Conservation (phyloP, 2,113 vertebrate species). For the Ceuthmochares aereus region DNA sequence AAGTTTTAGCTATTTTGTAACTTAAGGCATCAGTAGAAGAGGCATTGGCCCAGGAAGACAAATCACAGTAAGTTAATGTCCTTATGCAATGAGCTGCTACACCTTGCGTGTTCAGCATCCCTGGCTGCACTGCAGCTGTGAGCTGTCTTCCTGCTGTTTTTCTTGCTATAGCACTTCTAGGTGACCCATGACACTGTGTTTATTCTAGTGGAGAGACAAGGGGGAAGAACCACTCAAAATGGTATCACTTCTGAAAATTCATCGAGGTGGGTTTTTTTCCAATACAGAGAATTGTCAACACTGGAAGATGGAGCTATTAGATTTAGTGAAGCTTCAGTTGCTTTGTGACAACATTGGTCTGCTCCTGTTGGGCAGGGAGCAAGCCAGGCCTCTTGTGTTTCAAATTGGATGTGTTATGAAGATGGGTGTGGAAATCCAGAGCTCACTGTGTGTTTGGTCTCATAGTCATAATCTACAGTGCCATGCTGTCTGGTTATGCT, state of each 20-base stretch:
- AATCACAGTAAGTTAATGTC: background rate
- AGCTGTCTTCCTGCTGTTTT: background rate
- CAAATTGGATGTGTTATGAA: background rate
- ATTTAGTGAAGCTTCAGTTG: background rate
- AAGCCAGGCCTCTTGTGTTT: background rate
- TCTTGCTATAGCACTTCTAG: background rate
- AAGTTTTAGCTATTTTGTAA: background rate
- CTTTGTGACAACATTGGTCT: background rate
- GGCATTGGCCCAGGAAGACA: background rate
- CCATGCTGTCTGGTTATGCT: background rate
- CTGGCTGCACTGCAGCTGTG: background rate
- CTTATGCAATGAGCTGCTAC: background rate
- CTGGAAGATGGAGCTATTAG: background rate
- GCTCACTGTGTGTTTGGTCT: background rate
- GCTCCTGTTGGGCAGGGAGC: background rate
- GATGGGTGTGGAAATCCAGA: background rate
- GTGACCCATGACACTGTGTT: background rate
- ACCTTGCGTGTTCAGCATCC: background rate
- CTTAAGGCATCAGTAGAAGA: background rate
- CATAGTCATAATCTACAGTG: background rate
- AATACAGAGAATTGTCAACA: background rate
- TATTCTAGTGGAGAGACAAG: background rate
- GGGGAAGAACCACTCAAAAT: background rate
- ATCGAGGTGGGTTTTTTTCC: background rate
- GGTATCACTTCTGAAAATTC: background rate